Conservation (phyloP, 2,797 vertebrate species). For the Ambastaia sidthimunki region DNA sequence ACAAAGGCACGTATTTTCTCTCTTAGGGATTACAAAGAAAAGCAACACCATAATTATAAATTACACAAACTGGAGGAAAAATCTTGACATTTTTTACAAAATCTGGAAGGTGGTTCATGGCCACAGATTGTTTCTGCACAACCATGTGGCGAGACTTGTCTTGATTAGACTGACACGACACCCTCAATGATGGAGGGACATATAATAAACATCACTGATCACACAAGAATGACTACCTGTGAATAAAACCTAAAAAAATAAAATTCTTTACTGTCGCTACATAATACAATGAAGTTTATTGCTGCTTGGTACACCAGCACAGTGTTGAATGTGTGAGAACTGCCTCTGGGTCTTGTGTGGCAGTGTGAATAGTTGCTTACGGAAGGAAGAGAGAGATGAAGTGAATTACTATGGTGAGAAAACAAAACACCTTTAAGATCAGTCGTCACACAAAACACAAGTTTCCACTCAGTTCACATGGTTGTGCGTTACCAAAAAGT, state of each 20-base stretch:
- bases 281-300: conserved; percentile 73
- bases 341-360: conserved; percentile 53
- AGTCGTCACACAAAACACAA: conserved; percentile 48
- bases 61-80: background rate
- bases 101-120: background rate
- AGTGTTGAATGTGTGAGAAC: conserved; percentile 59
- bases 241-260: conserved; percentile 9
- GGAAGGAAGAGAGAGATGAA: conserved; percentile 62
- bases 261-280: conserved; percentile 49
- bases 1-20: conserved; percentile 58
- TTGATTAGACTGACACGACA: background rate
- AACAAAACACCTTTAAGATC: conserved; percentile 52
- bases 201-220: conserved; percentile 26
- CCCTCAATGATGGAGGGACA: conserved; percentile 15
- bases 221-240: conserved; percentile 1
- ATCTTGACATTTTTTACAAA: background rate
- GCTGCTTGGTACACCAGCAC: conserved; percentile 72
- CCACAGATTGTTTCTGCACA: conserved; percentile 15
- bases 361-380: conserved; percentile 64
- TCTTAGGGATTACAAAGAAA: conserved; percentile 15
- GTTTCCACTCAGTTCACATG: conserved; percentile 34
- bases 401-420: conserved; percentile 50
- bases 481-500: conserved; percentile 65
- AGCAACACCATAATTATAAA: conserved; percentile 5
- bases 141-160: background rate